These are phyloP conservation scores for Stichopus chloronotus DNA, from an alignment of 35 echinoderm and acorn worm species.

Conservation along the genomic window DNA sequence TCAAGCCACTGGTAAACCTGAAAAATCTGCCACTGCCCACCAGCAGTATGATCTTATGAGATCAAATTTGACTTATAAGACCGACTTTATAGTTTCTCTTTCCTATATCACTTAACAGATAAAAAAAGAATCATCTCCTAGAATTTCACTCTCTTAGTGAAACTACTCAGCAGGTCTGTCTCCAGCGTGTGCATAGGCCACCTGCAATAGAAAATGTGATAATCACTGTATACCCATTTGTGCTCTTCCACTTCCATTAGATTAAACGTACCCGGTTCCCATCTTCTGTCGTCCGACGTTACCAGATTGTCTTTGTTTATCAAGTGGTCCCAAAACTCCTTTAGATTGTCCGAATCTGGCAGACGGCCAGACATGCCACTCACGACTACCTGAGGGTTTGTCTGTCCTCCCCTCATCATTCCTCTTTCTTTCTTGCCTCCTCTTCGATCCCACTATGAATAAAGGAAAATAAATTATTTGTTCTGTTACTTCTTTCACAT, in stretches of 20 bases:
- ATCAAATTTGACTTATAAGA: no score
- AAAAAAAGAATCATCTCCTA: no score
- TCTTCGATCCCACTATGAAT: neutral
- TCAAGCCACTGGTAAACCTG: neutral
- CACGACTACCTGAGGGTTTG: slow-evolving; percentile 56
- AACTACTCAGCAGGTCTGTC: no score
- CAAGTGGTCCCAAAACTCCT: slow-evolving; percentile 91
- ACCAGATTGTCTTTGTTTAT: slow-evolving; percentile 84
- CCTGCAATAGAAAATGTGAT: no score
- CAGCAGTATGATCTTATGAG: no score
- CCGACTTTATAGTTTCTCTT: no score
- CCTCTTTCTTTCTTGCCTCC: neutral
- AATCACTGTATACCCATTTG: no score
- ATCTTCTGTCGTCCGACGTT: slow-evolving; percentile 84
- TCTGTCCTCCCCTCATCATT: neutral
- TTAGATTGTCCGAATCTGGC: slow-evolving; percentile 83
- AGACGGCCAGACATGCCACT: slow-evolving; percentile 83
- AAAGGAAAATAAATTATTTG: neutral
- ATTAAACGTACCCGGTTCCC: slow-evolving; percentile 81
- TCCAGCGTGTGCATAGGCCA: no score
- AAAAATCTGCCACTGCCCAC: no score
- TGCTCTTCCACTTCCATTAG: neutral
- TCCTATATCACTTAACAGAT: no score
- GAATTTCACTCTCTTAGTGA: no score
- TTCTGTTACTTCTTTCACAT: neutral